A percentile compares a stretch with the other conserved stretches of the same genome.
phyloP scores from a whole-genome alignment of 1,140 invertebrate species.

The Gerris buenoi region DNA sequence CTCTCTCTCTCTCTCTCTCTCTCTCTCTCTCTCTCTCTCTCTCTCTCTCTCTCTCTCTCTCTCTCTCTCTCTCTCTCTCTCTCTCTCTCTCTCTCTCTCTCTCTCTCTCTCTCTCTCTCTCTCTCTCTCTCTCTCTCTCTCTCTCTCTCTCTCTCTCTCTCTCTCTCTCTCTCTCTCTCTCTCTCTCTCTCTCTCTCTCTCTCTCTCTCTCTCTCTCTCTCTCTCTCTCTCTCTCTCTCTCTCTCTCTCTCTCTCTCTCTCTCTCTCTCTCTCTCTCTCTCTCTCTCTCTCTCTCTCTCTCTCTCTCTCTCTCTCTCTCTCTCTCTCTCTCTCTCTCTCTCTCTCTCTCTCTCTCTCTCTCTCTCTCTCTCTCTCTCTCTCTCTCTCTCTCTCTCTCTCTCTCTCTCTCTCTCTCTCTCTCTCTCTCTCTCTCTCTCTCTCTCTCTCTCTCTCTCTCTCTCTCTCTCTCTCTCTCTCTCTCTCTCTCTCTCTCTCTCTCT shows the following conservation, averaged over 20 bases:
- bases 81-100: conserved; percentile 13
- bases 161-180: background rate
- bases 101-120: conserved; percentile 9
- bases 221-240: conserved; percentile 16
- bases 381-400: conserved; percentile 4
- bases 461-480: conserved; percentile 20
- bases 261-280: conserved; percentile 10
- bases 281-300: conserved; percentile 13
- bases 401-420: conserved; percentile 2
- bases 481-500: background rate
- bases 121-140: background rate
- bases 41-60: background rate
- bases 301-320: conserved; percentile 18
- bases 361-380: conserved; percentile 20
- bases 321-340: conserved; percentile 19
- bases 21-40: background rate
- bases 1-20: conserved; percentile 9
- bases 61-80: conserved; percentile 1
- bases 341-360: conserved; percentile 19
- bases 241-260: conserved; percentile 10
- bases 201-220: background rate
- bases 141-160: background rate
- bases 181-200: background rate
- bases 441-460: background rate
- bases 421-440: background rate